Evolutionary conservation across 2,113 vertebrate genomes (phyloP), one percentile per base, ranked within the genome.

Genomic region (Gadus chalcogrammus): DNA sequence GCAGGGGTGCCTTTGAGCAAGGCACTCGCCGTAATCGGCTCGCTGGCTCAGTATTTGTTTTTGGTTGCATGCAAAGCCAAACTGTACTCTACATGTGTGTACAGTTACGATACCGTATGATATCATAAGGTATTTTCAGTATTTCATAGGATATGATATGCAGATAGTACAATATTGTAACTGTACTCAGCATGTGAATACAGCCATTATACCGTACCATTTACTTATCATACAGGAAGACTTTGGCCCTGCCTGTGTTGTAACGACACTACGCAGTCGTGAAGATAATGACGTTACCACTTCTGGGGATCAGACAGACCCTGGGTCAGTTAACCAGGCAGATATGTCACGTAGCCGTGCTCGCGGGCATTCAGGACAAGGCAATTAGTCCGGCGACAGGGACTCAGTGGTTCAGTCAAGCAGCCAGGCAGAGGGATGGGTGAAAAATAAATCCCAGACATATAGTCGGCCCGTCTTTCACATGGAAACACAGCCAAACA

Each of bases 361-460:
- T 58, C 55, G 55, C 15, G 55, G 60, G 22, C 60, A 17, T 18
- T 17, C 28, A 64, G 12, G 62, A 64, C 62, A 35, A 48, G 24
- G 27, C 64, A 2, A 0, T 18, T 15, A 55, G 1, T 6, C 15
- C 24, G 60, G 56, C 56, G 24, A 55, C 18, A 28, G 3, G 27
- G 42, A 17, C 61, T 58, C 61, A 59, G 42, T 65, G 52, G 27
- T 65, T 76, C 55, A 70, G 65, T 61, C 31, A 64, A 20, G 53
- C 62, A 20, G 67, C 24, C 5, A 24, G 13, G 12, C 62, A 56
- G 67, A 61, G n/a, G 24, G 28, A 18, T 16, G 8, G 61, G 3
- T 31, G 0, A 28, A 13, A 63, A 62, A 38, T 5, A 5, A n/a
- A 35, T 7, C 3, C 15, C 63, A 64, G 63, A 31, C 24, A 11